Percentiles rank a stretch among this genome's conserved stretches.
Conservation (phyloP, 2,113 vertebrate species). For the Ranitomeya variabilis region DNA sequence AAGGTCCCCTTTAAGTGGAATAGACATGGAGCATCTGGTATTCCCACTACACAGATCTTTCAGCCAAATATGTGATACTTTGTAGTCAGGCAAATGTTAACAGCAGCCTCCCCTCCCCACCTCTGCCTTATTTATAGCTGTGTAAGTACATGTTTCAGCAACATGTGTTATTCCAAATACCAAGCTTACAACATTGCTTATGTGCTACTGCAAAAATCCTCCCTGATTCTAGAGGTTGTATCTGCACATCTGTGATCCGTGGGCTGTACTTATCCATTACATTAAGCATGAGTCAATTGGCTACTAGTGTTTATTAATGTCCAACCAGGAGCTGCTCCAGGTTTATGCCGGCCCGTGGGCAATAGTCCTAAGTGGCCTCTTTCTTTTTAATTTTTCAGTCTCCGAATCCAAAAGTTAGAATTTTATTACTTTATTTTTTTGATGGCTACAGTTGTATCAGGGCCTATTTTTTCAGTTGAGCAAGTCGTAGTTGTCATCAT, state of each 20-base stretch:
- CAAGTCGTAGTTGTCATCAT: no score
- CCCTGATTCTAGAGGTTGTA: neutral
- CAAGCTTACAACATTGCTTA: neutral
- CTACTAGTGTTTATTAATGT: no score
- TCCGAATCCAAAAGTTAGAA: no score
- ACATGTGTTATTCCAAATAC: constrained; percentile 1
- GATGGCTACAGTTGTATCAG: no score
- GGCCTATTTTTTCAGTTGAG: no score
- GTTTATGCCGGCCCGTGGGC: no score
- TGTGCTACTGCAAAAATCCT: neutral
- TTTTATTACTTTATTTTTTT: no score
- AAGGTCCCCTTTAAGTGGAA: neutral
- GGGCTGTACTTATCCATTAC: no score
- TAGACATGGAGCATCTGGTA: neutral
- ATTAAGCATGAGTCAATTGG: no score
- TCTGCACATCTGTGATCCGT: neutral
- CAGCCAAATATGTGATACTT: neutral
- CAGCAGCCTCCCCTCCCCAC: neutral
- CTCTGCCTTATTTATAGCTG: constrained; percentile 38
- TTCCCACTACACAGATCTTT: neutral
- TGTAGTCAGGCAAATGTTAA: constrained; percentile 10
- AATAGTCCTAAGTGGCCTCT: no score
- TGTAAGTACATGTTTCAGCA: constrained; percentile 4
- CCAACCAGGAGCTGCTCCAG: no score
- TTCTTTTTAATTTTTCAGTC: no score